These are phyloP conservation scores for Rachycentron canadum DNA, from an alignment of 2,797 vertebrate genomes.

Conservation along the genomic window DNA sequence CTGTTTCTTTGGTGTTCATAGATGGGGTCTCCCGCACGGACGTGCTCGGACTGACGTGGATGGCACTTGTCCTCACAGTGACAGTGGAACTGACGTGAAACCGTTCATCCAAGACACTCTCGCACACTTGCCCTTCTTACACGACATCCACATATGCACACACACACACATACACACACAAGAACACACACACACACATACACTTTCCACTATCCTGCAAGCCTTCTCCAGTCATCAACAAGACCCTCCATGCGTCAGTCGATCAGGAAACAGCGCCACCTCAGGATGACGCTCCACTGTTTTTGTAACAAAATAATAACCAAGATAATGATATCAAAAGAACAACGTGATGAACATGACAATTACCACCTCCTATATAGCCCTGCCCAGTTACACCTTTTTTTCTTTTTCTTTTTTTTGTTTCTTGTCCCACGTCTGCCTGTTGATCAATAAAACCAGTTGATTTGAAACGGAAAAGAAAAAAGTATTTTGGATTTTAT, in stretches of 20 bases:
- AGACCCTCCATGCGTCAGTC: conserved; percentile 77
- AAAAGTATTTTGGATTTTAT: conserved; percentile 71
- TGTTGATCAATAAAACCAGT: conserved; percentile 80
- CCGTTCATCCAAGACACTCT: conserved; percentile 55
- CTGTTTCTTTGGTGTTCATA: conserved; percentile 59
- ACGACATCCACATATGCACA: conserved; percentile 47
- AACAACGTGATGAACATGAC: conserved; percentile 73
- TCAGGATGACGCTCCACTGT: conserved; percentile 65
- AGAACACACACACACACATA: conserved; percentile 34
- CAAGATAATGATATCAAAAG: conserved; percentile 73
- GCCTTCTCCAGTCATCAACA: conserved; percentile 80
- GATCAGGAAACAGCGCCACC: conserved; percentile 75
- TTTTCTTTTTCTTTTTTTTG: conserved; percentile 68
- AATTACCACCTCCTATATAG: conserved; percentile 73
- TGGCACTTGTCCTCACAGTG: conserved; percentile 92
- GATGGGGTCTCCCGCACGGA: conserved; percentile 77
- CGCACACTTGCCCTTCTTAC: conserved; percentile 45
- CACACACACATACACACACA: conserved; percentile 55
- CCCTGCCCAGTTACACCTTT: conserved; percentile 68
- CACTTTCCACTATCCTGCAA: conserved; percentile 66
- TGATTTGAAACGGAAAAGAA: conserved; percentile 70
- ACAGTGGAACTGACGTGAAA: conserved; percentile 95
- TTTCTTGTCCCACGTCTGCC: conserved; percentile 79
- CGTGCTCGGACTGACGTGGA: conserved; percentile 85
- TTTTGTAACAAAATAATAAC: conserved; percentile 78